Conservation (phyloP, 1,140 invertebrate genomes). For the Heterodera schachtii region DNA sequence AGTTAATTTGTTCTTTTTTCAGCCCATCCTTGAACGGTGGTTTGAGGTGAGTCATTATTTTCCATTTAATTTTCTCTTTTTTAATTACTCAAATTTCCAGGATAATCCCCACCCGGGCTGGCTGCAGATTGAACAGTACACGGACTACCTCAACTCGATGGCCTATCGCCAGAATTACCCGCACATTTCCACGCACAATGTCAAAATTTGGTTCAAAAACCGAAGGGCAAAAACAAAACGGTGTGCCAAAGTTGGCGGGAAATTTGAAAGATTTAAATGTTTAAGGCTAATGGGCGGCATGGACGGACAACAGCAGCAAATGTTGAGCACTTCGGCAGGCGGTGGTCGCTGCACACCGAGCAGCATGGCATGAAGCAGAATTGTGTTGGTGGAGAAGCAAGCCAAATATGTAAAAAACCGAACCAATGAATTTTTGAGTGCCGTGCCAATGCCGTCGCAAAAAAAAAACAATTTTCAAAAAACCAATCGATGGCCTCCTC, state of each 20-base stretch:
- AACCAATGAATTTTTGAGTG: too few relatives aligned
- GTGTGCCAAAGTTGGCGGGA: neutral
- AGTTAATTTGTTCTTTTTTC: neutral
- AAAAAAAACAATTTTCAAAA: too few relatives aligned
- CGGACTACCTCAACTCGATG: constrained; percentile 54
- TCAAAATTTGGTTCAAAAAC: constrained; percentile 65
- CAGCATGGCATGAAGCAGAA: neutral
- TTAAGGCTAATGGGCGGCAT: neutral
- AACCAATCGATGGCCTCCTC: too few relatives aligned
- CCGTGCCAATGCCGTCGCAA: too few relatives aligned
- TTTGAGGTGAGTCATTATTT: constrained; percentile 27
- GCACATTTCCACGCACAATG: constrained; percentile 62
- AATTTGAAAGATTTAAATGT: neutral
- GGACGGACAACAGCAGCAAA: neutral
- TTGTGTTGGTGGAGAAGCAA: too few relatives aligned
- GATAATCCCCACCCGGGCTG: constrained; percentile 65
- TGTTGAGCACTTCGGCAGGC: neutral
- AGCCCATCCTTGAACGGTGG: constrained; percentile 58
- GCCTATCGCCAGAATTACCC: constrained; percentile 62
- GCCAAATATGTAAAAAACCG: too few relatives aligned
- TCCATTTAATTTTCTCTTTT: neutral
- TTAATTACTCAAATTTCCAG: constrained; percentile 36
- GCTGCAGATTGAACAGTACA: constrained; percentile 65
- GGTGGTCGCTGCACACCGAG: neutral
- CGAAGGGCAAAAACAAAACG: constrained; percentile 62